A percentile compares a stretch with the other conserved stretches of the same genome.
These are phyloP conservation scores for Meleagris gallopavo DNA, from an alignment of 2,113 vertebrate species.

Conservation along the genomic window DNA sequence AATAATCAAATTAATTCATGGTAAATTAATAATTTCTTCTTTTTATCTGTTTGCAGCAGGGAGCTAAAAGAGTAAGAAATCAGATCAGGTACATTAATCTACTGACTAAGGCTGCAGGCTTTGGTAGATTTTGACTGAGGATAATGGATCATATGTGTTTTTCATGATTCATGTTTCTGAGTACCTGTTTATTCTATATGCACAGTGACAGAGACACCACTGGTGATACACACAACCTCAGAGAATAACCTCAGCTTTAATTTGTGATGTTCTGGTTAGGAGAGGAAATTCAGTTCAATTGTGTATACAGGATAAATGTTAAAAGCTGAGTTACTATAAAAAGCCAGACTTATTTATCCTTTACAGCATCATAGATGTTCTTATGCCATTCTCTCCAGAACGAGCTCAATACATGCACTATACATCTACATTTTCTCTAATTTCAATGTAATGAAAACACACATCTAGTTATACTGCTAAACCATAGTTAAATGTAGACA, in stretches of 20 bases:
- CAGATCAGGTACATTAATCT: not conserved
- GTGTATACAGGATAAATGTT: not conserved
- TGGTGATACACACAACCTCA: not conserved
- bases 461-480: not conserved
- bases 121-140: not conserved
- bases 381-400: not conserved
- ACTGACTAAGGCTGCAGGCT: not conserved
- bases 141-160: not conserved
- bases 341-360: not conserved
- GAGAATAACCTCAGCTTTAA: not conserved
- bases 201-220: not conserved
- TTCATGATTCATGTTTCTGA: not conserved
- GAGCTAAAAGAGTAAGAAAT: not conserved
- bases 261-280: not conserved
- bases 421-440: not conserved
- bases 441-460: conserved; percentile 10
- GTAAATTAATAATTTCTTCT: not conserved
- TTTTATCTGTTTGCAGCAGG: not conserved
- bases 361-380: not conserved
- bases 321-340: not conserved
- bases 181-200: not conserved
- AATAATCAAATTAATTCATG: not conserved
- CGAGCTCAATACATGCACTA: not conserved
- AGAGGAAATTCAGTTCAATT: not conserved
- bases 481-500: not conserved